Evolutionary conservation across 1,140 invertebrate genomes (phyloP).

Genomic region (Aphelenchoides fujianensis): DNA sequence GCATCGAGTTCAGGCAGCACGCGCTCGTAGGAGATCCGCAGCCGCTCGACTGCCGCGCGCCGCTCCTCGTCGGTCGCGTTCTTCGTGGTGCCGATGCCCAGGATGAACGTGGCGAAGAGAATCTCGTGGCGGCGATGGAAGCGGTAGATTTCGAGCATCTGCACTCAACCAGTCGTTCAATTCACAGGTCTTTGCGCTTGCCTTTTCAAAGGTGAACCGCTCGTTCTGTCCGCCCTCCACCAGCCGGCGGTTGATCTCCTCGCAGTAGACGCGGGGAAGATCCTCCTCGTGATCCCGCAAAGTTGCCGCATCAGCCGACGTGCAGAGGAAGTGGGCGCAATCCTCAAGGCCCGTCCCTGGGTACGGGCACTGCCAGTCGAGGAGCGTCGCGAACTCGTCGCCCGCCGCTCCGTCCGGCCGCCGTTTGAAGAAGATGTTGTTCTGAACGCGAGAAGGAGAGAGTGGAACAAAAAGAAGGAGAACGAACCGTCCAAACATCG

Average conservation of each 20-base stretch:
- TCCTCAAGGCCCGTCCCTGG: slow-evolving; percentile 1
- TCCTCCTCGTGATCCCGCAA: not conserved
- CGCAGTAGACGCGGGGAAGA: not conserved
- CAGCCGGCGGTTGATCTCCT: not conserved
- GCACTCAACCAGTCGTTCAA: not conserved
- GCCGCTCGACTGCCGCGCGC: not conserved
- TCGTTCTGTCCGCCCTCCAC: not conserved
- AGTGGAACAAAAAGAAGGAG: too few relatives aligned
- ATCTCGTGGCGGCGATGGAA: slow-evolving; percentile 5
- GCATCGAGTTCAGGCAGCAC: not conserved
- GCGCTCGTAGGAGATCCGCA: not conserved
- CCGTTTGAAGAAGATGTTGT: slow-evolving; percentile 15
- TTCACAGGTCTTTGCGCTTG: not conserved
- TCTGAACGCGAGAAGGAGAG: too few relatives aligned
- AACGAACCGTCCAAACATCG: slow-evolving; percentile 4
- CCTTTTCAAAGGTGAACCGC: slow-evolving; percentile 3
- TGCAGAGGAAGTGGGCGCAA: not conserved
- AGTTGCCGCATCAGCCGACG: not conserved
- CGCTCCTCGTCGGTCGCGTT: not conserved
- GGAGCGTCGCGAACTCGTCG: not conserved
- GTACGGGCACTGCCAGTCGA: not conserved
- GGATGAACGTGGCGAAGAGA: not conserved
- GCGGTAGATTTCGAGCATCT: slow-evolving; percentile 9
- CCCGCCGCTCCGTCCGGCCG: not conserved
- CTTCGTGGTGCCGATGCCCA: not conserved